Evolutionary conservation across 2,797 vertebrate genomes (phyloP), one percentile per base, ranked within the genome.

Genomic region (Platyrinchus mystaceus): DNA sequence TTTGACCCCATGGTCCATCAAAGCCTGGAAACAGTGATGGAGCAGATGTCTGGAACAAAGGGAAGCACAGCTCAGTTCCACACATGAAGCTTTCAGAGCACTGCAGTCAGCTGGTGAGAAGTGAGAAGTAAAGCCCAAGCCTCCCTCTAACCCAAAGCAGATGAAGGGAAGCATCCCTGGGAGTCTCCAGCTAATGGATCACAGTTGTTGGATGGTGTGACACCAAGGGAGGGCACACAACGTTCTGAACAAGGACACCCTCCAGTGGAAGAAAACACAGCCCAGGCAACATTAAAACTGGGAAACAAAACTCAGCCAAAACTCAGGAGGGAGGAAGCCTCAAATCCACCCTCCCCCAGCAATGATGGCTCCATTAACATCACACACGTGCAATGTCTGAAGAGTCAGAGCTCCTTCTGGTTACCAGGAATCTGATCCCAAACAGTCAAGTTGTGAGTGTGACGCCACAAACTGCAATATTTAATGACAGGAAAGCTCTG

Each of bases 1-100:
- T 97, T 99, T 99, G 75, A 99, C 99, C 49, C 99, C 99, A 47
- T 99, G 99, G 97, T 99, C 99, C 99, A 99, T 99, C 89, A 99
- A 96, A 71, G 99, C 99, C 97, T 99, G 99, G 95, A 99, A 99
- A 96, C 99, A 99, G 97, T 99, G 99, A 97, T 99, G 99, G 94
- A 99, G 98, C 68, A 99, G 98, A 97, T 99, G 99, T 94, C 99
- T 99, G 97, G 44, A 96, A 96, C 56, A 86, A 30, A 95, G 74
- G 30, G 71, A 84, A 89, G 94, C 58, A 78, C 14, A 17, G 60
- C 47, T 76, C 53, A 81, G 47, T 94, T 75, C 89, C 56, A 90
- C 56, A 90, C 27, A 36, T 0, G 1, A 37, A 90, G 76, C 39
- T 87, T 10, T 91, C 21, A 49, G n/a, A 76, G 74, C 64, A 39